A percentile compares a stretch with the other conserved stretches of the same genome.
phyloP scores from a whole-genome alignment of 2,113 vertebrate species.

The Etia nguti region DNA sequence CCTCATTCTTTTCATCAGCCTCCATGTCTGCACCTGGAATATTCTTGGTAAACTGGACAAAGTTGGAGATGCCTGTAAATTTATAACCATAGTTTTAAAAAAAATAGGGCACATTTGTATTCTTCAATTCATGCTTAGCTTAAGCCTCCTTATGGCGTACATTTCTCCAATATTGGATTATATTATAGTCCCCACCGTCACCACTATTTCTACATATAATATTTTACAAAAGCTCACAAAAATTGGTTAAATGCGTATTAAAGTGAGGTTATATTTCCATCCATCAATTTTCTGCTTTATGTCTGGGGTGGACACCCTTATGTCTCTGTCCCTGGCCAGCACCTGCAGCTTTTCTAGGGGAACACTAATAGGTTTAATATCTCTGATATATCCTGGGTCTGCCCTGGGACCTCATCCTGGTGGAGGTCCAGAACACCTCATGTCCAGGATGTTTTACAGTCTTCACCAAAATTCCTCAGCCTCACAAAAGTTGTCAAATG shows the following conservation, averaged over 20 bases:
- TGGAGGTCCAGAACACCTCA: background rate
- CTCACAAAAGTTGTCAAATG: background rate
- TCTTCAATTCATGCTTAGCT: background rate
- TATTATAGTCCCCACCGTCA: background rate
- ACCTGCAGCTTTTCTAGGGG: background rate
- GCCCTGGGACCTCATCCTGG: background rate
- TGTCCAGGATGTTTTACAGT: background rate
- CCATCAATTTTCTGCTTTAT: background rate
- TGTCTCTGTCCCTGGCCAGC: background rate
- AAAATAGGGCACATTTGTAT: background rate
- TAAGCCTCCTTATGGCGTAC: background rate
- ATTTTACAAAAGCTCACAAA: background rate
- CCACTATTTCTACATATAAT: background rate
- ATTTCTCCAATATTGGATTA: background rate
- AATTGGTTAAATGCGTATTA: background rate
- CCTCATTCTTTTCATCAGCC: background rate
- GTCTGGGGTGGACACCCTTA: background rate
- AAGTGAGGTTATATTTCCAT: background rate
- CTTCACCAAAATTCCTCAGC: background rate
- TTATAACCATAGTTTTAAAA: background rate
- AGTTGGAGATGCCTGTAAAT: background rate
- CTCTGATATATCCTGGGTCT: background rate
- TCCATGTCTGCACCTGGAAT: background rate
- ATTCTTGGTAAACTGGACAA: background rate
- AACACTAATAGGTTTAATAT: background rate